Evolutionary conservation across 2,797 vertebrate species (phyloP).

Genomic region (Pseudochirops corinnae): DNA sequence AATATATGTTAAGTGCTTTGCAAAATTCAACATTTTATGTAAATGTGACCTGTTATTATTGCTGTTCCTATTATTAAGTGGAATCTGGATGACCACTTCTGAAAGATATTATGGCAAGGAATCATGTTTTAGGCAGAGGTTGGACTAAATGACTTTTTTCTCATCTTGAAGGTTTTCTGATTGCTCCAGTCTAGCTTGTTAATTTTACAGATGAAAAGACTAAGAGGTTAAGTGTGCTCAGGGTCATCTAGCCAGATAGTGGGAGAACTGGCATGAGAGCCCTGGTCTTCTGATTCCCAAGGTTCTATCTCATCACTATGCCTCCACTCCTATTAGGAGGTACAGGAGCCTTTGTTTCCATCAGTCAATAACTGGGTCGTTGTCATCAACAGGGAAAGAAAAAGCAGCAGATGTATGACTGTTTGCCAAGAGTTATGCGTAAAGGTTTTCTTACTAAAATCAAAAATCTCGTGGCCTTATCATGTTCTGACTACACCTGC

Average conservation of each 20-base stretch:
- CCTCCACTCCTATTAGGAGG: not conserved
- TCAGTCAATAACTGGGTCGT: not conserved
- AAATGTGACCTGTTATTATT: not conserved
- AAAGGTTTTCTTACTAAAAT: not conserved
- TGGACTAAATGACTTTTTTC: not conserved
- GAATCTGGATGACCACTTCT: not conserved
- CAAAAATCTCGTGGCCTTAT: not conserved
- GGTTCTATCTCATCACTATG: not conserved
- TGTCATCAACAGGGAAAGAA: not conserved
- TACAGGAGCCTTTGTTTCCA: not conserved
- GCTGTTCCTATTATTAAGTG: not conserved
- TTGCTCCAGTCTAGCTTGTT: not conserved
- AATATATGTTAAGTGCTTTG: not conserved
- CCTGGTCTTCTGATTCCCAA: not conserved
- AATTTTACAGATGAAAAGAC: not conserved
- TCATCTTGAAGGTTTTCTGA: not conserved
- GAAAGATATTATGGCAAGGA: not conserved
- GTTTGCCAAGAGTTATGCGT: not conserved
- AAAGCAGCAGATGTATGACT: not conserved
- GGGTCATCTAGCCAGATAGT: not conserved
- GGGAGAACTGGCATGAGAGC: not conserved
- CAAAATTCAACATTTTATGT: not conserved
- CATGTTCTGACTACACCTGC: slow-evolving; percentile 41
- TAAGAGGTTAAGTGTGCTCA: not conserved
- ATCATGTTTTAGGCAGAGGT: not conserved